Conservation (phyloP, 2,888 invertebrate genomes). For the Habroteleia sp. region DNA sequence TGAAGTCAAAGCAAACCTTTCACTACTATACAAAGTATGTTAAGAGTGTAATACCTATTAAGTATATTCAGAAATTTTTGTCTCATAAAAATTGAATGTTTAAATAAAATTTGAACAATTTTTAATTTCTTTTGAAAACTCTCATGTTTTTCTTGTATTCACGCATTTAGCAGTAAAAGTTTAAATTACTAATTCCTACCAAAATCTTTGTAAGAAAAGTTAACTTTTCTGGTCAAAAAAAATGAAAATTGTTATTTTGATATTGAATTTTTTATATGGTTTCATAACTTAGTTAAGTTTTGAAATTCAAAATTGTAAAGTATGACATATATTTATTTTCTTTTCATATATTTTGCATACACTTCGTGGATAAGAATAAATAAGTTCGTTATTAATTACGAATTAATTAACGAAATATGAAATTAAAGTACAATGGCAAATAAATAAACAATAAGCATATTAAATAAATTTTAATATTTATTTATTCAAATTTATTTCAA, state of each 20-base stretch:
- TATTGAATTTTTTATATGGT: not conserved
- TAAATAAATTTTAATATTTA: too few relatives aligned
- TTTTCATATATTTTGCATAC: too few relatives aligned
- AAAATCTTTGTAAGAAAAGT: conserved; percentile 12
- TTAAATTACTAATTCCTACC: conserved; percentile 11
- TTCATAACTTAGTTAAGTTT: conserved; percentile 5
- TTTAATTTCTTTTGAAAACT: conserved; percentile 10
- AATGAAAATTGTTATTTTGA: conserved; percentile 1
- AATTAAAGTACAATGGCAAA: too few relatives aligned
- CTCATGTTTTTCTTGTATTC: conserved; percentile 4
- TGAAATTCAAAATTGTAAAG: too few relatives aligned
- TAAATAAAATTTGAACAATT: conserved; percentile 27
- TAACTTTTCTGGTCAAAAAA: conserved; percentile 5
- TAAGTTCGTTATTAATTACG: too few relatives aligned
- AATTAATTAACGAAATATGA: too few relatives aligned
- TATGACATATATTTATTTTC: too few relatives aligned
- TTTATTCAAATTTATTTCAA: too few relatives aligned
- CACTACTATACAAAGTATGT: conserved; percentile 11
- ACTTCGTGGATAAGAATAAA: too few relatives aligned
- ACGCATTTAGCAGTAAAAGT: conserved; percentile 19
- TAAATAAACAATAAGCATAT: too few relatives aligned
- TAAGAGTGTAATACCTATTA: conserved; percentile 11
- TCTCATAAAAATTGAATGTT: not conserved
- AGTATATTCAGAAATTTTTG: too few relatives aligned
- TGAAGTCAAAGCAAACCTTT: conserved; percentile 27